Conservation (phyloP, 2,797 vertebrate species). For the Liasis olivaceus region DNA sequence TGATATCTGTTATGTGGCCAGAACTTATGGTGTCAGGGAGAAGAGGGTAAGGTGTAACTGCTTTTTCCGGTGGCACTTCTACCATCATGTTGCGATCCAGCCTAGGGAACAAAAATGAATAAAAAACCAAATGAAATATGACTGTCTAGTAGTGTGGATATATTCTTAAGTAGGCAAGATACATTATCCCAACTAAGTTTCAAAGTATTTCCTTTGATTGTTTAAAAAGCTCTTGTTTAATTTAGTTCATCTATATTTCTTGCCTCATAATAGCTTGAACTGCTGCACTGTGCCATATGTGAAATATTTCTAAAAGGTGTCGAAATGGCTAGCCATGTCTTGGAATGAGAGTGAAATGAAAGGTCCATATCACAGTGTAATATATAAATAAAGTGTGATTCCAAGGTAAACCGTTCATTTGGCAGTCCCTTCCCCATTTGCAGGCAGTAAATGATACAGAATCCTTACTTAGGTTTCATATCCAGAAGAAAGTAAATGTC, state of each 20-base stretch:
- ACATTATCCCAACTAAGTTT: conserved; percentile 44
- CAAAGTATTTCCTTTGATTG: conserved; percentile 68
- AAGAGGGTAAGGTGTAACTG: not conserved
- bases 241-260: conserved; percentile 66
- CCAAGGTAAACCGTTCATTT: conserved; percentile 74
- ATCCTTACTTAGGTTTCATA: conserved; percentile 51
- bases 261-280: conserved; percentile 65
- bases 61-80: not conserved
- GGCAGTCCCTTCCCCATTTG: conserved; percentile 66
- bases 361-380: conserved; percentile 62
- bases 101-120: not conserved
- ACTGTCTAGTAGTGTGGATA: not conserved
- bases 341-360: conserved; percentile 79
- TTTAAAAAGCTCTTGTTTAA: conserved; percentile 67
- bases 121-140: conserved; percentile 25
- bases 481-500: conserved; percentile 49
- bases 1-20: not conserved
- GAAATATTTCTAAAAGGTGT: conserved; percentile 77
- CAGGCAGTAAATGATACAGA: conserved; percentile 56
- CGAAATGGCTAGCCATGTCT: conserved; percentile 73
- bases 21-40: not conserved
- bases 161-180: conserved; percentile 54
- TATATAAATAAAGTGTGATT: conserved; percentile 74
- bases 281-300: conserved; percentile 68
- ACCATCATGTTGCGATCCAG: not conserved